Conservation (phyloP, 1,140 invertebrate genomes). For the Caerostris extrusa region DNA sequence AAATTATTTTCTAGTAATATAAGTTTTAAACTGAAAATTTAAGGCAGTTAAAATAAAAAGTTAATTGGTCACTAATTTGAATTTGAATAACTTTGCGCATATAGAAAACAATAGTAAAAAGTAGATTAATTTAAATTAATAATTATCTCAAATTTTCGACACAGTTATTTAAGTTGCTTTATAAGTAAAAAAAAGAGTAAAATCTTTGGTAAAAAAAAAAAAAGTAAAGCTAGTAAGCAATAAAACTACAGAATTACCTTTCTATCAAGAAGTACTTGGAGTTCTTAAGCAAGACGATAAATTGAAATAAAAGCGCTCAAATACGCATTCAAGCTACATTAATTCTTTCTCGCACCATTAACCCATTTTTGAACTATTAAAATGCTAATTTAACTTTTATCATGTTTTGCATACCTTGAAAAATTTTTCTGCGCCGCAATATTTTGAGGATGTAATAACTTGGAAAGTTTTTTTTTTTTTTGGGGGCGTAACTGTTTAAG, state of each 20-base stretch:
- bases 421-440: slow-evolving; percentile 10
- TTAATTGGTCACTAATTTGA: no score
- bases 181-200: no score
- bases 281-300: neutral
- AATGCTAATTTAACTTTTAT: slow-evolving; percentile 49
- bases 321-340: slow-evolving; percentile 51
- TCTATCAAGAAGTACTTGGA: neutral
- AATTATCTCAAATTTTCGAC: no score
- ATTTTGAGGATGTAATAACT: slow-evolving; percentile 46
- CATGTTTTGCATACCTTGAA: slow-evolving; percentile 30
- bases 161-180: no score
- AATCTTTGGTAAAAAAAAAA: no score
- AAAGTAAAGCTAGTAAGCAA: no score
- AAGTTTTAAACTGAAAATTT: no score
- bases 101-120: no score
- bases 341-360: slow-evolving; percentile 52
- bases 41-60: no score
- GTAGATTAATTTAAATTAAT: no score
- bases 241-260: neutral
- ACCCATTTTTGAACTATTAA: slow-evolving; percentile 34
- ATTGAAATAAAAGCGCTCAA: slow-evolving; percentile 34
- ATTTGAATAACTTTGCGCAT: no score
- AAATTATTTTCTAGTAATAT: no score
- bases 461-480: neutral
- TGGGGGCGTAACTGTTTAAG: neutral